Conservation (phyloP, 2,797 vertebrate genomes). For the Paratrypauchen microcephalus region DNA sequence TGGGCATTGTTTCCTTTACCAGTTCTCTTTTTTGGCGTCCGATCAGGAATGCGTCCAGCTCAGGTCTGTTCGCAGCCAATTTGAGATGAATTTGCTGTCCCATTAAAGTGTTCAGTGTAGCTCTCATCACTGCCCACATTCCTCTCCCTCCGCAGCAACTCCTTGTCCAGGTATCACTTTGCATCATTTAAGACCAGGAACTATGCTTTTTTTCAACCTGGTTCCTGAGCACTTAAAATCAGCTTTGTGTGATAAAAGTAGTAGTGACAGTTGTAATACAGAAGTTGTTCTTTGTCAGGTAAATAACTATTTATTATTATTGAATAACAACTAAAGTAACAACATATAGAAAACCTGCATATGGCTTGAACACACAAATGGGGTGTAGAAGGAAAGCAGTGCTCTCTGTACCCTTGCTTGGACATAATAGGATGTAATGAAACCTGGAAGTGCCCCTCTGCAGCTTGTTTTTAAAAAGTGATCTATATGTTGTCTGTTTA, state of each 20-base stretch:
- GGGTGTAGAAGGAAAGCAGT: constrained; percentile 20
- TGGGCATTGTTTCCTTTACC: neutral
- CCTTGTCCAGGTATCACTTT: constrained; percentile 25
- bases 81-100: constrained; percentile 58
- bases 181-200: constrained; percentile 44
- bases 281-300: no score
- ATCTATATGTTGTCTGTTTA: constrained; percentile 26
- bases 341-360: constrained; percentile 5
- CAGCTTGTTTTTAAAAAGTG: constrained; percentile 20
- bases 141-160: constrained; percentile 25
- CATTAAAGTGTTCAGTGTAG: constrained; percentile 57
- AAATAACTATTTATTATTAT: no score
- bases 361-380: constrained; percentile 20
- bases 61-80: constrained; percentile 48
- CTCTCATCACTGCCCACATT: constrained; percentile 48
- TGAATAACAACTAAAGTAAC: no score
- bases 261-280: no score
- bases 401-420: constrained; percentile 26
- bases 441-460: constrained; percentile 40
- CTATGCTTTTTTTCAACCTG: neutral
- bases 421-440: constrained; percentile 46
- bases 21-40: constrained; percentile 31
- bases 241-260: no score
- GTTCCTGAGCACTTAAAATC: no score
- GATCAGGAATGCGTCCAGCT: constrained; percentile 34